Evolutionary conservation across 2,113 vertebrate species (phyloP), one percentile per base, ranked within the genome.

Genomic region (Pontoporia blainvillei): DNA sequence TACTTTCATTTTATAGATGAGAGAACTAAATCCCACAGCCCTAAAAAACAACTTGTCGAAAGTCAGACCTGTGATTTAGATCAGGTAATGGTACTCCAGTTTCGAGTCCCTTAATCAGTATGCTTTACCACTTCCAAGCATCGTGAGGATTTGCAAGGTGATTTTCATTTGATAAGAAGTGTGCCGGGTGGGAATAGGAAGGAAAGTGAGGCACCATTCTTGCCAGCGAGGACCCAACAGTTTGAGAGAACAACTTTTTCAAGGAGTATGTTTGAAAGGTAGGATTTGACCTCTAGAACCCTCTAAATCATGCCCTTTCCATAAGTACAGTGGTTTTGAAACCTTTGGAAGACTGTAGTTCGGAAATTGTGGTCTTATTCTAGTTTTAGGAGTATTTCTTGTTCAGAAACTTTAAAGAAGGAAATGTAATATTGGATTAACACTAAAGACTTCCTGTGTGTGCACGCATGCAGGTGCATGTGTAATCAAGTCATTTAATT

Each of bases 361-460:
- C 75, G 76, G 39, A 72, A 64, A 29, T 39, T 75, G 34, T 86
- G 49, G 9, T 88, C 17, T 82, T 96, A 36, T 27, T 95, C 36
- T 91, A 92, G 62, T 49, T 61, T 85, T 92, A 76, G 49, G 29
- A 78, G 9, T 69, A 18, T 52, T 96, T 54, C 49, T 90, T 73
- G 12, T 82, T 88, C 66, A 62, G 62, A 94, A 92, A 91, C 52
- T 64, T 91, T 59, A 85, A 91, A 86, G 83, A 78, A 46, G 72
- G 52, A 85, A 59, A 75, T 91, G 36, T 27, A 72, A 23, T 86
- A 46, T 64, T 91, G 41, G 59, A 67, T 6, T 81, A 86, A 84
- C 13, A 14, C 89, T 34, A n/a, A 94, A 78, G 23, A 73, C 25
- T 96, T 41, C 23, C n/a, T 75, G 8, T 90, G 57, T 67, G 29